phyloP scores from a whole-genome alignment of 2,797 vertebrate genomes.

The Aulostomus chinensis region DNA sequence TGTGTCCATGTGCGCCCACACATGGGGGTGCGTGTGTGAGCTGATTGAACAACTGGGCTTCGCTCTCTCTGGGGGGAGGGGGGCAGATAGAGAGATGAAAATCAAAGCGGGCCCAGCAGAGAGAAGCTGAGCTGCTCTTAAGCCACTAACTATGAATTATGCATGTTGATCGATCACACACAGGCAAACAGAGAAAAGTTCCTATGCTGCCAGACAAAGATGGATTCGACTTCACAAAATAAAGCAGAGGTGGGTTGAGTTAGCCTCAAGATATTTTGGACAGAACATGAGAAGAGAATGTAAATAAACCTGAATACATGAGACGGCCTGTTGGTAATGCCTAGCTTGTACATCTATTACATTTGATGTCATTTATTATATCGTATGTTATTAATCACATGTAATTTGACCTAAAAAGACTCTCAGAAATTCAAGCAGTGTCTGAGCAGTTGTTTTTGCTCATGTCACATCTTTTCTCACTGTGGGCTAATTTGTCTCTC shows the following conservation, averaged over 20 bases:
- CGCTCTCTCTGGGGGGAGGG: conserved; percentile 40
- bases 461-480: too few species aligned
- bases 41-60: conserved; percentile 51
- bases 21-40: conserved; percentile 30
- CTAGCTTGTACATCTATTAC: too few species aligned
- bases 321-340: too few species aligned
- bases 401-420: too few species aligned
- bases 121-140: conserved; percentile 55
- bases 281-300: too few species aligned
- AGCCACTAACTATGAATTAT: conserved; percentile 77
- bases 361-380: too few species aligned
- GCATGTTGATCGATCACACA: conserved; percentile 74
- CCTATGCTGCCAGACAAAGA: conserved; percentile 55
- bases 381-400: too few species aligned
- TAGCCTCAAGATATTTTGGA: conserved; percentile 38
- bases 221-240: conserved; percentile 57
- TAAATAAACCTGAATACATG: too few species aligned
- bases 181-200: conserved; percentile 70
- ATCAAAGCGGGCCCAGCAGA: conserved; percentile 61
- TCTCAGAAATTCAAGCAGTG: too few species aligned
- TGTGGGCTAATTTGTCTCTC: too few species aligned
- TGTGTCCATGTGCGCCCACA: conserved; percentile 31
- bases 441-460: too few species aligned
- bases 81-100: conserved; percentile 45
- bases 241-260: conserved; percentile 18